These are phyloP conservation scores for Oreortyx pictus DNA, from an alignment of 2,797 vertebrate species.

Conservation along the genomic window DNA sequence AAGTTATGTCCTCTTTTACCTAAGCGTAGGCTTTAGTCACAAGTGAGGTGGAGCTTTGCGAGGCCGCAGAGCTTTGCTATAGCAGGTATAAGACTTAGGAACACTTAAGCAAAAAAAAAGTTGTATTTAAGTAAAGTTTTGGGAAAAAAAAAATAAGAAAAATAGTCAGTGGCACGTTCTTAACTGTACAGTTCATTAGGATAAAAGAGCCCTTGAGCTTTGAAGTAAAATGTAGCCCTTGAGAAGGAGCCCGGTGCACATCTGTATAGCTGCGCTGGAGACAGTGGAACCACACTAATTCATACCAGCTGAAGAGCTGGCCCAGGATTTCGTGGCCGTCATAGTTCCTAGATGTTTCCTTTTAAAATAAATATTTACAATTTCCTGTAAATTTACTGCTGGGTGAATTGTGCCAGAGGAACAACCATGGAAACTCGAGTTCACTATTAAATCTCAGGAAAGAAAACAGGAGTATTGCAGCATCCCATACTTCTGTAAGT, in stretches of 20 bases:
- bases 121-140: background rate
- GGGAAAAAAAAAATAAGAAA: background rate
- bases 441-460: background rate
- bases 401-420: background rate
- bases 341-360: background rate
- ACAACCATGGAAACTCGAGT: background rate
- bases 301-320: conserved; percentile 21
- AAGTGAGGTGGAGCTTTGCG: conserved; percentile 14
- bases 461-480: background rate
- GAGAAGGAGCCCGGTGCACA: background rate
- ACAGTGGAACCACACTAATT: background rate
- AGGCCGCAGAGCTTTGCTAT: background rate
- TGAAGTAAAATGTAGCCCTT: background rate
- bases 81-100: conserved; percentile 19
- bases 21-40: background rate
- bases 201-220: background rate
- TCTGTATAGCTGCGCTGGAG: background rate
- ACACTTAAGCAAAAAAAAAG: conserved; percentile 15
- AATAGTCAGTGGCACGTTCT: background rate
- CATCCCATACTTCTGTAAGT: background rate
- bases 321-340: background rate
- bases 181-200: background rate
- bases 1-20: conserved; percentile 1
- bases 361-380: conserved; percentile 42
- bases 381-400: conserved; percentile 37